Percentiles rank a stretch among this genome's conserved stretches.
Conservation (phyloP, 2,113 vertebrate genomes). For the Chionis minor region DNA sequence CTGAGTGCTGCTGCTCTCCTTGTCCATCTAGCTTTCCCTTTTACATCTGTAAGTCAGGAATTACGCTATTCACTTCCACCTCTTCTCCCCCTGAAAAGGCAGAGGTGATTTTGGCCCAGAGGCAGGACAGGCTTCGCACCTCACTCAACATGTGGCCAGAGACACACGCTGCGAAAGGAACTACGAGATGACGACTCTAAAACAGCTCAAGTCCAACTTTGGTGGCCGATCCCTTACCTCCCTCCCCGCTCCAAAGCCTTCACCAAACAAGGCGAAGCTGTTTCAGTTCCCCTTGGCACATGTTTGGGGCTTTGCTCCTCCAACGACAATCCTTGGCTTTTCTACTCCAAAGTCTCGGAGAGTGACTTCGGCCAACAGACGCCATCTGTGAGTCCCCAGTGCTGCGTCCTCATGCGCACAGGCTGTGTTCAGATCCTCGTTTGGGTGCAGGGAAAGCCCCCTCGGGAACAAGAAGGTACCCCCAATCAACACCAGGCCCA, state of each 20-base stretch:
- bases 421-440: rapidly evolving
- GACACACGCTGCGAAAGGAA: rapidly evolving
- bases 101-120: background rate
- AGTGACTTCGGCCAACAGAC: background rate
- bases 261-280: background rate
- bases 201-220: background rate
- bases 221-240: background rate
- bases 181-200: rapidly evolving
- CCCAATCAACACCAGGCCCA: background rate
- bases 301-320: background rate
- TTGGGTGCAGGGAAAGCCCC: background rate
- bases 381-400: rapidly evolving
- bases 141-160: background rate
- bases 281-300: background rate
- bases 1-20: background rate
- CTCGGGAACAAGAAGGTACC: background rate
- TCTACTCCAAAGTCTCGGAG: background rate
- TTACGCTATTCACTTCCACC: too few relatives aligned
- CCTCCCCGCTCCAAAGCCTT: background rate
- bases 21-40: background rate
- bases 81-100: background rate
- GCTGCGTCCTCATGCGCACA: rapidly evolving
- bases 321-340: background rate
- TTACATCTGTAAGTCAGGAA: rapidly evolving
- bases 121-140: background rate